phyloP scores from a whole-genome alignment of 37 sponge, comb jelly and placozoan species.

The Petrosia ficiformis region DNA sequence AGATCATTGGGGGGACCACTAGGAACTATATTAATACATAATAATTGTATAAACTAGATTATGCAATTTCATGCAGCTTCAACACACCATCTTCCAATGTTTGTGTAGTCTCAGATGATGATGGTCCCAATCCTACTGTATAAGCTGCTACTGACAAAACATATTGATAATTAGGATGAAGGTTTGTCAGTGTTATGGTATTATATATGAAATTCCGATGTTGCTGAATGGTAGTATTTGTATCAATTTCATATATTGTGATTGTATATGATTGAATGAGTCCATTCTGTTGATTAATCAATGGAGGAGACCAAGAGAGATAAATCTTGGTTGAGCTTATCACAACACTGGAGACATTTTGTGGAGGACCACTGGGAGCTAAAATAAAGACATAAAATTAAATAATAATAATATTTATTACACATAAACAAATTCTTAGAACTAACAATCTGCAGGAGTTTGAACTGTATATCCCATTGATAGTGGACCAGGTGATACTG shows the following conservation, averaged over 20 bases:
- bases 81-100: no score
- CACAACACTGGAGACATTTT: not conserved
- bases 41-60: no score
- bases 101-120: no score
- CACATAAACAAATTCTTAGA: no score
- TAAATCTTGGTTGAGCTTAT: not conserved
- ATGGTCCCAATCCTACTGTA: conserved; percentile 29
- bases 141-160: conserved; percentile 15
- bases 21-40: not conserved
- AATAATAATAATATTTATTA: no score
- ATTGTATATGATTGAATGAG: conserved; percentile 29
- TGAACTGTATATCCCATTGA: no score
- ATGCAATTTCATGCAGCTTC: no score
- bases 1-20: conserved; percentile 15
- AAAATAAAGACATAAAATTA: not conserved
- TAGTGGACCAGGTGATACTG: no score
- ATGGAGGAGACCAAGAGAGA: conserved; percentile 32
- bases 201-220: not conserved
- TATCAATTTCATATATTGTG: conserved; percentile 5
- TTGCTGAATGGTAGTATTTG: not conserved
- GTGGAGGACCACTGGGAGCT: conserved; percentile 30
- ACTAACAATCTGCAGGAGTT: no score
- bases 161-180: conserved; percentile 34
- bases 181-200: not conserved
- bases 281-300: conserved; percentile 28